Conservation (phyloP, 2,113 vertebrate genomes). For the Saguinus imperator region DNA sequence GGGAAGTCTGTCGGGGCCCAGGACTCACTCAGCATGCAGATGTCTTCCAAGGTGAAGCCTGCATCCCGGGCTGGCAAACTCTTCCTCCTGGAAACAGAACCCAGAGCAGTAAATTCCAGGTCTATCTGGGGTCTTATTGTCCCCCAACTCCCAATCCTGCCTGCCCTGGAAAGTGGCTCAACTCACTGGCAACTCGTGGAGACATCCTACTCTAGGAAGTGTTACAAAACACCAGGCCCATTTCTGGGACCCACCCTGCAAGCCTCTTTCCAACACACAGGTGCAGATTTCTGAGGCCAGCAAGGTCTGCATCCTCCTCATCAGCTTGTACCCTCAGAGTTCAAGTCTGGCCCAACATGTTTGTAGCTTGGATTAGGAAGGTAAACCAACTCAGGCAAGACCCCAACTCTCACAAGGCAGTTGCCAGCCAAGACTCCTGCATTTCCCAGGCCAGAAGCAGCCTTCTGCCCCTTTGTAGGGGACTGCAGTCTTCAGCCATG, state of each 20-base stretch:
- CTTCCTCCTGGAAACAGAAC: slow-evolving; percentile 89
- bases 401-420: background rate
- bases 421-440: background rate
- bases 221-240: background rate
- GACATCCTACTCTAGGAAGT: background rate
- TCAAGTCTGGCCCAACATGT: background rate
- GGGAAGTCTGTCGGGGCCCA: background rate
- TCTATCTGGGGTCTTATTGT: background rate
- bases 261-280: too few relatives aligned
- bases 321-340: background rate
- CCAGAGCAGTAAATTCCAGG: background rate
- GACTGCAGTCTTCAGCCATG: background rate
- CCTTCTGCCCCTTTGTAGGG: background rate
- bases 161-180: background rate
- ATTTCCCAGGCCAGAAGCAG: background rate
- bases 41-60: slow-evolving; percentile 94
- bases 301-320: background rate
- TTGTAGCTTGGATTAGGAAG: background rate
- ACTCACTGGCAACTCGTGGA: background rate
- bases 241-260: background rate
- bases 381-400: background rate
- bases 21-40: slow-evolving; percentile 95
- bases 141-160: too few relatives aligned
- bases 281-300: background rate
- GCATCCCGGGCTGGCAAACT: slow-evolving; percentile 90